Percentiles rank a stretch among this genome's conserved stretches.
These are phyloP conservation scores for Toxostoma redivivum DNA, from an alignment of 2,113 vertebrate genomes.

Conservation along the genomic window DNA sequence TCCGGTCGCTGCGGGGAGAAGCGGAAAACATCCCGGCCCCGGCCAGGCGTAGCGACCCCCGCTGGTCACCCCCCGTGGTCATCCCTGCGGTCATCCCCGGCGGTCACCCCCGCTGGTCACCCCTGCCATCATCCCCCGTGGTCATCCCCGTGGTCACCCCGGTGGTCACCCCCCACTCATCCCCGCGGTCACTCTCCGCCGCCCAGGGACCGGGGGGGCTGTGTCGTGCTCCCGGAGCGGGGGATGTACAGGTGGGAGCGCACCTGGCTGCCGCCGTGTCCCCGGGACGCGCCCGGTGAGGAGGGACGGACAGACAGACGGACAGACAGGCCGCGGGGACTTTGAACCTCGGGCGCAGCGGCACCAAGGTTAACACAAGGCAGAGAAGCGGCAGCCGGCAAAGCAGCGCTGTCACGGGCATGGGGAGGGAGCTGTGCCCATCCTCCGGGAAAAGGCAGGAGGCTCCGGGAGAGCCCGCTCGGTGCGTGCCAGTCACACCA, in stretches of 20 bases:
- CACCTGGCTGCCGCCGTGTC: neutral
- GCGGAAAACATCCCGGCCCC: constrained; percentile 29
- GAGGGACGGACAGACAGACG: neutral
- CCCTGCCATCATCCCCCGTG: too few species aligned
- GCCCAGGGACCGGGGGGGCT: accelerated
- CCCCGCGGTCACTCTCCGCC: too few species aligned
- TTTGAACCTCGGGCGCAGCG: neutral
- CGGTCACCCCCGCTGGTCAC: too few species aligned
- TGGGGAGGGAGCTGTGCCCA: neutral
- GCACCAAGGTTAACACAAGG: neutral
- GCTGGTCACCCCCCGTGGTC: neutral
- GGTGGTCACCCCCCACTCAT: too few species aligned
- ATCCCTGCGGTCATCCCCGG: too few species aligned
- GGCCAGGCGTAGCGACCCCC: neutral
- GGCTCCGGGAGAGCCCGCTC: neutral
- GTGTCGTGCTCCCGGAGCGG: neutral
- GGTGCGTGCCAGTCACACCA: neutral
- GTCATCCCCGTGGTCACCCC: neutral
- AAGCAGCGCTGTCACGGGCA: neutral
- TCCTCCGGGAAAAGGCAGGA: neutral
- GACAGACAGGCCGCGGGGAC: neutral
- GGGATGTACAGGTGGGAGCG: neutral
- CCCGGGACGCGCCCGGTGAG: neutral
- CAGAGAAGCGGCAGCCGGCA: neutral
- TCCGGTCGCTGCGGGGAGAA: constrained; percentile 84